Percentiles rank a stretch among this genome's conserved stretches.
phyloP scores from a whole-genome alignment of 1,140 invertebrate species.

The Pararge aegeria region DNA sequence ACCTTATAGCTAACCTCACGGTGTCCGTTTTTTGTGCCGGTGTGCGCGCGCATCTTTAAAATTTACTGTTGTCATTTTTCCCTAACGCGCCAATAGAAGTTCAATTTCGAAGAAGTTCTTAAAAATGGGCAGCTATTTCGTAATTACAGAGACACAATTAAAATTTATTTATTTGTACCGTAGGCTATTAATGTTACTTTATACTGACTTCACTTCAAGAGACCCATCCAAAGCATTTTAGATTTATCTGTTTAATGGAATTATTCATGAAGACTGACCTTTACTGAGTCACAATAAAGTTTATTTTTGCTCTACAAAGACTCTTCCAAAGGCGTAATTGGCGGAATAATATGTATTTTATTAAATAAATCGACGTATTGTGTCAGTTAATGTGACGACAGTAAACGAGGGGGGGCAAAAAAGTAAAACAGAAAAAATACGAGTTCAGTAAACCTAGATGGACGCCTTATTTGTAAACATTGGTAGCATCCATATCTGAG shows the following conservation, averaged over 20 bases:
- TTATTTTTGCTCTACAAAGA: not conserved
- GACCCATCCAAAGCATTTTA: not conserved
- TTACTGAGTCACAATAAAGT: not conserved
- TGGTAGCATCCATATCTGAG: conserved; percentile 23
- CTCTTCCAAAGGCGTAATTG: not conserved
- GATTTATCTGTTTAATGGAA: not conserved
- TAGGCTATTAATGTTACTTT: too few relatives aligned
- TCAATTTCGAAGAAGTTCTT: too few relatives aligned
- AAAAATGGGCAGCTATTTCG: too few relatives aligned
- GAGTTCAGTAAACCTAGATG: conserved; percentile 37
- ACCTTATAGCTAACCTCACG: too few relatives aligned
- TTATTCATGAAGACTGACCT: too few relatives aligned
- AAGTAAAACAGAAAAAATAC: conserved; percentile 29
- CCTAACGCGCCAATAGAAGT: too few relatives aligned
- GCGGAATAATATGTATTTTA: conserved; percentile 23
- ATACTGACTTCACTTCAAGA: too few relatives aligned
- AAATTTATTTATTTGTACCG: too few relatives aligned
- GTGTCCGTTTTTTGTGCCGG: too few relatives aligned
- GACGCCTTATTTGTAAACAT: conserved; percentile 65
- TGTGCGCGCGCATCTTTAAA: too few relatives aligned
- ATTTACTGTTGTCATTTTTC: too few relatives aligned
- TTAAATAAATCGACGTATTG: conserved; percentile 29
- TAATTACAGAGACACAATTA: too few relatives aligned
- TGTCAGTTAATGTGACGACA: conserved; percentile 12
- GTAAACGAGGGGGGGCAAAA: conserved; percentile 6